Evolutionary conservation across 2,888 invertebrate species (phyloP).

Genomic region (Apamea sordens): DNA sequence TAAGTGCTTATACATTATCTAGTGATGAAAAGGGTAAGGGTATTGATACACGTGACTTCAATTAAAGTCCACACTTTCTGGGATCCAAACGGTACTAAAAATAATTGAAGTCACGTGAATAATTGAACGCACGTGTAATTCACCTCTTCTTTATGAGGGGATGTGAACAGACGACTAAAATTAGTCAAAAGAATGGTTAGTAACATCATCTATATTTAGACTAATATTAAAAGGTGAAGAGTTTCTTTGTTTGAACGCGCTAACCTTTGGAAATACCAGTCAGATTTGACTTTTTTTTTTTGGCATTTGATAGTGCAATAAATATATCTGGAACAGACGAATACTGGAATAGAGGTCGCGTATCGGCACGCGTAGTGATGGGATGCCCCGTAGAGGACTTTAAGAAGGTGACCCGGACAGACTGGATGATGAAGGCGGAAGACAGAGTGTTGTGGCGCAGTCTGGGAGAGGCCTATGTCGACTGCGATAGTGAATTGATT

Average conservation of each 20-base stretch:
- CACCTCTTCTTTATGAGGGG: no score
- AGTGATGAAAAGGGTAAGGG: constrained; percentile 1
- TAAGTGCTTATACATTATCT: not conserved
- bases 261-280: no score
- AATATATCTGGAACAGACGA: no score
- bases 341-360: not conserved
- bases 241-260: no score
- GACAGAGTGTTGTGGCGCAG: not conserved
- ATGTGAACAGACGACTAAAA: not conserved
- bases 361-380: not conserved
- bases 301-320: no score
- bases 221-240: no score
- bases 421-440: not conserved
- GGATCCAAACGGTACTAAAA: no score
- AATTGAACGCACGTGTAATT: no score
- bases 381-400: not conserved
- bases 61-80: not conserved
- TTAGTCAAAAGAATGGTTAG: not conserved
- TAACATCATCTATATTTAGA: not conserved
- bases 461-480: not conserved
- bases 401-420: not conserved
- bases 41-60: not conserved
- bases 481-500: not conserved
- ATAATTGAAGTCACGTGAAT: no score
- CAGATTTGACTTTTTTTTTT: no score